Percentiles rank a stretch among this genome's conserved stretches.
phyloP scores from a whole-genome alignment of 2,797 vertebrate species.

The Urocyon cinereoargenteus region DNA sequence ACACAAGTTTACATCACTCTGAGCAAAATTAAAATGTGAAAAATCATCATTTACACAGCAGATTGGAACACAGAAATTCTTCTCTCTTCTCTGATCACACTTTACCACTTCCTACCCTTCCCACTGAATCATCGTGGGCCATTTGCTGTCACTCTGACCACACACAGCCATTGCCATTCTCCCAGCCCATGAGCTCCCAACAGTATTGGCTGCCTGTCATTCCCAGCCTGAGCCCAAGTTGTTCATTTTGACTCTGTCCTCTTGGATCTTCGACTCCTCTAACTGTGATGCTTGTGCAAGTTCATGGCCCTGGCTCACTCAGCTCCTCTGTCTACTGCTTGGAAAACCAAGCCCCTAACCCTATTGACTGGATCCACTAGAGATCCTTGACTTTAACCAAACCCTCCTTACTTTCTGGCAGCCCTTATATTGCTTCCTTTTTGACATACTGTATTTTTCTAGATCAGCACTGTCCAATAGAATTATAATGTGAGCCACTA shows the following conservation, averaged over 20 bases:
- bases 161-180: neutral
- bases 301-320: neutral
- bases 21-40: conserved; percentile 63
- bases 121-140: neutral
- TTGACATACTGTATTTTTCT: neutral
- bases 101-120: conserved; percentile 6
- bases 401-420: neutral
- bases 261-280: neutral
- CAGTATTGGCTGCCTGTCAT: neutral
- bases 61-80: neutral
- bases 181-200: neutral
- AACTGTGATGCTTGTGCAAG: neutral
- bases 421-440: neutral
- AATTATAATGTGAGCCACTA: neutral
- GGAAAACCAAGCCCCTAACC: neutral
- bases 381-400: neutral
- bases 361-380: no score
- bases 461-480: neutral
- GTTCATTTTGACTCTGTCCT: neutral
- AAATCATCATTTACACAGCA: conserved; percentile 49
- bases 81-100: neutral
- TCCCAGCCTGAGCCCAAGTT: neutral
- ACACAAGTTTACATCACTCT: conserved; percentile 42
- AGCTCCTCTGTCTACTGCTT: neutral
- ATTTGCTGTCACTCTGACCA: neutral